Evolutionary conservation across 1,140 invertebrate species (phyloP).

Genomic region (Platyscapa corneri): DNA sequence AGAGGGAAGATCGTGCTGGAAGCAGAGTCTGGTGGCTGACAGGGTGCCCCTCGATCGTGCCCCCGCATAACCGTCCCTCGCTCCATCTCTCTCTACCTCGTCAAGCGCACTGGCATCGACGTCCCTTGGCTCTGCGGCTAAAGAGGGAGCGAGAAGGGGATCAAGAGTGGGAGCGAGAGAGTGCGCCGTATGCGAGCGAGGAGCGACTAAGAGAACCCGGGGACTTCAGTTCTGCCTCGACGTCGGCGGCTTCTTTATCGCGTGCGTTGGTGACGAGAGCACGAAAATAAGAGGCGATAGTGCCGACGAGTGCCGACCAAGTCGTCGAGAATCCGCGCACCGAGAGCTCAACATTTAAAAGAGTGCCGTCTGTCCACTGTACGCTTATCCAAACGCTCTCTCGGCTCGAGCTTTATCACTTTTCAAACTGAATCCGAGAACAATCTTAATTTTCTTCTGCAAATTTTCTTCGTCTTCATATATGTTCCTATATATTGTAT

Average conservation of each 20-base stretch:
- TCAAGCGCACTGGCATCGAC: conserved; percentile 29
- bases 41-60: conserved; percentile 22
- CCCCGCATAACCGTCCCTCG: background rate
- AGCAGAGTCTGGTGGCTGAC: conserved; percentile 20
- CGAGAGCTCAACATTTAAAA: background rate
- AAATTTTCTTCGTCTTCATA: no score
- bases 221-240: conserved; percentile 49
- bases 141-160: background rate
- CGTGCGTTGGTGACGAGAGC: conserved; percentile 16
- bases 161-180: conserved; percentile 10
- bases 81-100: background rate
- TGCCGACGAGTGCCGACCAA: background rate
- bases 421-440: background rate
- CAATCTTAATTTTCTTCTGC: background rate
- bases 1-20: conserved; percentile 16
- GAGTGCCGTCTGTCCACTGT: background rate
- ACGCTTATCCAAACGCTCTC: no score
- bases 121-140: conserved; percentile 5
- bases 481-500: no score
- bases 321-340: background rate
- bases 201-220: conserved; percentile 26
- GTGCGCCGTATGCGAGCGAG: conserved; percentile 31
- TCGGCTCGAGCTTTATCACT: no score
- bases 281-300: conserved; percentile 2
- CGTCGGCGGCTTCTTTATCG: conserved; percentile 40